Base-by-base conservation (phyloP, 1,140 invertebrate species). In the Venturia canescens region DNA sequence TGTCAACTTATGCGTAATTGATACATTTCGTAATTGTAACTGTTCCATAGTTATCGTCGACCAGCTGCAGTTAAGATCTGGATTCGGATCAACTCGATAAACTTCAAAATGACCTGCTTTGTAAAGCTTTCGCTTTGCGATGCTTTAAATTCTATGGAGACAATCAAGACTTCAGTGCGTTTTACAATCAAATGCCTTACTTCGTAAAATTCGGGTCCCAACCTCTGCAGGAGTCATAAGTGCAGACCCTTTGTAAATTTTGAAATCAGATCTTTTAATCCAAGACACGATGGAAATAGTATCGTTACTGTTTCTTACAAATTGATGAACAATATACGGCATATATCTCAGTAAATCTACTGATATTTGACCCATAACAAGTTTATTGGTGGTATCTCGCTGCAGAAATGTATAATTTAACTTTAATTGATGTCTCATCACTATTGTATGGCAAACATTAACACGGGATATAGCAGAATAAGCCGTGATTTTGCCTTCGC, bases 401-500 rank as follows among this genome's bases (percentile, higher is more conserved):
- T 13, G 48, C 11, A 50, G 11, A 11, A 50, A 50, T 3, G 3
- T 50, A 13, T 50, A 50, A 50, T 75, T 75, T 0, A 80, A 78
- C 76, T 84, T 81, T 26, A 87, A 66, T 69, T 87, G 87, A 76
- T 77, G 48, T 79, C 81, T 86, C 18, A 81, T 67, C 15, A 85
- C 70, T 48, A 88, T 50, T 16, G 83, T 76, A 44, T 74, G 66
- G 48, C 76, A 53, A 53, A 88, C 48, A 80, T 87, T 87, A 79
- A 72, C 82, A 44, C 84, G 79, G 63, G 60, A 82, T 6, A n/a
- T 34, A n/a, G 80, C 79, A 34, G 67, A 63, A 72, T 85, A 48
- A n/a, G 84, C 76, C 77, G 71, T 76, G 15, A 70, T 71, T 84
- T 87, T 88, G 31, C 85, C 81, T 74, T 85, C 80, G 69, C 83